Evolutionary conservation across 2,113 vertebrate genomes (phyloP), one percentile per base, ranked within the genome.

Genomic region (Oncorhynchus mykiss): DNA sequence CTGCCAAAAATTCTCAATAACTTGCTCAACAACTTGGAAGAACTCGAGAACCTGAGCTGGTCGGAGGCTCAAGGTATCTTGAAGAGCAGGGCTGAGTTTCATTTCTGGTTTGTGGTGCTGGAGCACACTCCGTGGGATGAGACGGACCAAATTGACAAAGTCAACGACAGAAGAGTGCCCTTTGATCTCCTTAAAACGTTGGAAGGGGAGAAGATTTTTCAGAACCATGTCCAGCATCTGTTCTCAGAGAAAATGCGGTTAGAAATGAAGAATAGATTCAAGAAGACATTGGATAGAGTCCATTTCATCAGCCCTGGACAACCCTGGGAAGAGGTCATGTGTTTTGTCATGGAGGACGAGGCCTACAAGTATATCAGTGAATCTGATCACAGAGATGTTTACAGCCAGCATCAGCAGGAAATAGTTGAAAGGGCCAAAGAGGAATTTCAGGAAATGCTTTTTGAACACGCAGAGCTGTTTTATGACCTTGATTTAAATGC

Each of bases 401-500:
- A 99, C 87, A 92, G 92, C 84, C 94, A 94, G 79, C 97, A 99
- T 92, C 97, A 99, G 92, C 94, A 96, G 88, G 97, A 99, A 94
- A 98, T 99, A 86, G 96, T 99, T 91, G 97, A 99, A 95, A 95
- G 96, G 94, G 97, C 97, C 94, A 99, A 99, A 95, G 97, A 99
- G 91, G 97, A 99, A 90, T 99, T 99, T 94, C 98, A 99, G 93
- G 97, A 99, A 95, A 98, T 99, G 98, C 96, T 99, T 90, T 99
- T 99, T 90, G 97, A 99, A 88, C 97, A 99, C 60, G 96, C 97
- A 31, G 97, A 99, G 87, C 92, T 99, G 6, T 99, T 99, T 94
- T 99, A 99, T 87, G 98, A 99, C 92, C 89, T 99, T 88, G 98
- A 99, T 92, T 94, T 99, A 77, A 99, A 99, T 78, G 98, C 97